Conservation (phyloP, 1,140 invertebrate species). For the Callitettix versicolor region DNA sequence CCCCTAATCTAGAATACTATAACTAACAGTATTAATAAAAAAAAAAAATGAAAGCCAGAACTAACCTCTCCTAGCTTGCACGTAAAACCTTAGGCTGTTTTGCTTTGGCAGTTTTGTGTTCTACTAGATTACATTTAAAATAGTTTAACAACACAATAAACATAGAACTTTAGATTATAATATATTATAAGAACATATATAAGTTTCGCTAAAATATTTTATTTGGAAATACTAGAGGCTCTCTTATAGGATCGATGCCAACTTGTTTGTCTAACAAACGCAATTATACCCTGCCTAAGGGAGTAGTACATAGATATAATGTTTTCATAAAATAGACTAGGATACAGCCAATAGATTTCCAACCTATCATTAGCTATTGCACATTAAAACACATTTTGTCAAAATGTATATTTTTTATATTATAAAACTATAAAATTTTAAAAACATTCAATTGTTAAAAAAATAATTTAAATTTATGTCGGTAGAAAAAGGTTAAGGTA, state of each 20-base stretch:
- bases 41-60: constrained; percentile 16
- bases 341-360: constrained; percentile 12
- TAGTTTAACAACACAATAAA: constrained; percentile 9
- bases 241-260: no score
- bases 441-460: constrained; percentile 11
- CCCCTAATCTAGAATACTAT: constrained; percentile 18
- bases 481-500: constrained; percentile 10
- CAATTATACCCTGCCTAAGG: neutral
- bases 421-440: constrained; percentile 12
- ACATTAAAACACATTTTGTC: neutral
- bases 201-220: constrained; percentile 13
- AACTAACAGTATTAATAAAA: constrained; percentile 17
- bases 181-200: constrained; percentile 3
- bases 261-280: constrained; percentile 1
- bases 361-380: constrained; percentile 13
- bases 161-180: constrained; percentile 3
- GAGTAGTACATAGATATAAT: neutral
- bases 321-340: constrained; percentile 1
- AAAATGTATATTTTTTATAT: no score
- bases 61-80: constrained; percentile 12
- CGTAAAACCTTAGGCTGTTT: constrained; percentile 6
- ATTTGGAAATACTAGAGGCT: neutral
- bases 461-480: constrained; percentile 7
- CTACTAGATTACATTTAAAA: neutral
- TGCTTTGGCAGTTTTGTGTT: constrained; percentile 12